Percentiles rank a stretch among this genome's conserved stretches.
Evolutionary conservation across 2,888 invertebrate genomes (phyloP).

Genomic region (Stegophylla sp.): DNA sequence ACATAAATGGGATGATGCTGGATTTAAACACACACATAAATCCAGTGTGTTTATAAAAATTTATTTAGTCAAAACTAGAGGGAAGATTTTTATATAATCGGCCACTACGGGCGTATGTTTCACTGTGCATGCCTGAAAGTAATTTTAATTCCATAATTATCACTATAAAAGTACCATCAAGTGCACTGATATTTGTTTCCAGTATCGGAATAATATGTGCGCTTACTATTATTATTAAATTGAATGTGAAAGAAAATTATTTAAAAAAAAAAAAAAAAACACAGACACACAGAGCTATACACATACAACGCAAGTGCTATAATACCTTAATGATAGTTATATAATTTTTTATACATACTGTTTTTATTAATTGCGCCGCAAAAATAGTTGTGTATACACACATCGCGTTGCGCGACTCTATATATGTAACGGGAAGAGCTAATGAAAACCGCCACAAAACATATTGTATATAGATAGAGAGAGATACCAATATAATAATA

Average conservation of each 20-base stretch:
- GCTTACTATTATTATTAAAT: too few species aligned
- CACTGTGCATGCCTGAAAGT: background rate
- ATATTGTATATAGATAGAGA: too few species aligned
- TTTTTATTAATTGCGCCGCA: background rate
- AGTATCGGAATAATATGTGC: background rate
- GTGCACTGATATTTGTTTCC: background rate
- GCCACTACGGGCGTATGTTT: background rate
- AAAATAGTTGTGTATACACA: background rate
- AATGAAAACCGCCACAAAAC: background rate
- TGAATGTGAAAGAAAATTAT: too few species aligned
- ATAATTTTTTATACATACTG: background rate
- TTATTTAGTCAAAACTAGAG: background rate
- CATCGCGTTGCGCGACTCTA: too few species aligned
- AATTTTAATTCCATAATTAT: background rate
- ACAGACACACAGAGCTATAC: too few species aligned
- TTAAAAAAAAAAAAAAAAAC: too few species aligned
- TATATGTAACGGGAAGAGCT: slow-evolving; percentile 6
- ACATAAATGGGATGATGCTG: slow-evolving; percentile 12
- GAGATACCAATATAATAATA: too few species aligned
- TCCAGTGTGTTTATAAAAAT: too few species aligned
- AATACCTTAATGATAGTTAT: background rate
- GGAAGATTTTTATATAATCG: background rate
- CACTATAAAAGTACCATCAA: background rate
- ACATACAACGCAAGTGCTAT: background rate
- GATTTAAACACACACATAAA: background rate